Percentiles rank a stretch among this genome's conserved stretches.
phyloP scores from a whole-genome alignment of 2,113 vertebrate genomes.

The Tyto alba region DNA sequence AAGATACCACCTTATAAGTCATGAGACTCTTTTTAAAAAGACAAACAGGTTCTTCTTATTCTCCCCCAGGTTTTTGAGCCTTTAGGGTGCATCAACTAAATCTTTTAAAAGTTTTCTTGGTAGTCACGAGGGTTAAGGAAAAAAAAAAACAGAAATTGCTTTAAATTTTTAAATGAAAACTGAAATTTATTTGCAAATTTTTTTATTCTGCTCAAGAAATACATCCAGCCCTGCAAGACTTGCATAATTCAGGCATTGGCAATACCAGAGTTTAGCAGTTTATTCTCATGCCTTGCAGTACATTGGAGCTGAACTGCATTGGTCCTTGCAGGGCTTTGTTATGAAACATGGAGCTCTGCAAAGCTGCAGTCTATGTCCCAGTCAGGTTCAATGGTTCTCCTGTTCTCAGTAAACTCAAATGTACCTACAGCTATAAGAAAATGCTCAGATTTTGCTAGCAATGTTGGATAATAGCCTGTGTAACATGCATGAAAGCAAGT shows the following conservation, averaged over 20 bases:
- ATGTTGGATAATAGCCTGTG: not conserved
- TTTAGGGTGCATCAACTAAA: conserved; percentile 9
- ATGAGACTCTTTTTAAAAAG: not conserved
- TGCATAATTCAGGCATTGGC: conserved; percentile 15
- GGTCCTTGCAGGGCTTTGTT: not conserved
- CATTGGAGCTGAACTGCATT: not conserved
- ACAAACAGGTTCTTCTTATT: conserved; percentile 40
- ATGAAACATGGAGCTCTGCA: not conserved
- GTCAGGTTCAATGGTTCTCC: not conserved
- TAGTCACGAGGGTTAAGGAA: not conserved
- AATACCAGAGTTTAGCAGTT: not conserved
- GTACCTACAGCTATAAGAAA: not conserved
- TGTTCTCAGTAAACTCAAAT: not conserved
- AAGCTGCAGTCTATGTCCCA: not conserved
- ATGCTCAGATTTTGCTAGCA: not conserved
- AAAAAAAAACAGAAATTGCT: not conserved
- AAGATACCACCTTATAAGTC: conserved; percentile 49
- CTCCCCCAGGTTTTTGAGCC: conserved; percentile 6
- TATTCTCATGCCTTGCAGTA: conserved; percentile 37
- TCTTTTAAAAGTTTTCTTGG: not conserved
- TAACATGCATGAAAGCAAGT: not conserved
- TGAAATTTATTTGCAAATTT: not conserved
- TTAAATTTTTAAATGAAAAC: not conserved
- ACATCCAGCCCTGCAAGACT: not conserved
- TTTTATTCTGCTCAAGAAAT: not conserved